Evolutionary conservation across 2,797 vertebrate species (phyloP), one percentile per base, ranked within the genome.

Genomic region (Chiroxiphia lanceolata): DNA sequence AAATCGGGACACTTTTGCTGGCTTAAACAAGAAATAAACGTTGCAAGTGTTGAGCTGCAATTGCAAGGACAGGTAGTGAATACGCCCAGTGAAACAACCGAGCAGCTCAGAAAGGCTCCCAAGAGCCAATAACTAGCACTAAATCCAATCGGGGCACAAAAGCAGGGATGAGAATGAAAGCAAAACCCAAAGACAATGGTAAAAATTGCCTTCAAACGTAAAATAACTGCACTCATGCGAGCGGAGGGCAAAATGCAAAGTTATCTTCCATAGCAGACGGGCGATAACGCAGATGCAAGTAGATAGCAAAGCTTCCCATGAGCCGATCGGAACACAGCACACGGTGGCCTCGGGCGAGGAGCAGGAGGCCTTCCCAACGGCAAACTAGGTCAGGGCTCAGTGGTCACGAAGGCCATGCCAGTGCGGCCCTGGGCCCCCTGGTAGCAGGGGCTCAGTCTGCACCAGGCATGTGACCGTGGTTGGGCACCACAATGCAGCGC

Each of bases 351-450:
- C 0, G 0, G 50, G 15, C 6, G 3, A 82, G 45, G 59, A 64
- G 65, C 9, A 0, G 26, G 31, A 85, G 22, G 34, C 61, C 81
- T 20, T 50, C 22, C 3, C 15, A 36, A 29, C 0, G 0, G 78
- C 36, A 67, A 82, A 89, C 65, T 77, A 59, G 69, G 72, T 76
- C 76, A 74, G 72, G 48, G 68, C 80, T 70, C 16, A 1, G 68
- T 9, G 1, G 71, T 12, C 59, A 44, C 4, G 9, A 12, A 64
- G 25, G 50, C 79, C 3, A 1, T 10, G 65, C 44, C 89, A 54
- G 76, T 0, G 0, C 0, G 0, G n/a, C 34, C 21, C 19, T 0
- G 0, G 26, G 29, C 21, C 16, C 48, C 25, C 3, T 0, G 0
- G 75, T 50, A 20, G 23, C 13, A 0, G 22, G 20, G 22, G 11